These are phyloP conservation scores for Naja naja DNA, from an alignment of 2,113 vertebrate genomes.

Conservation along the genomic window DNA sequence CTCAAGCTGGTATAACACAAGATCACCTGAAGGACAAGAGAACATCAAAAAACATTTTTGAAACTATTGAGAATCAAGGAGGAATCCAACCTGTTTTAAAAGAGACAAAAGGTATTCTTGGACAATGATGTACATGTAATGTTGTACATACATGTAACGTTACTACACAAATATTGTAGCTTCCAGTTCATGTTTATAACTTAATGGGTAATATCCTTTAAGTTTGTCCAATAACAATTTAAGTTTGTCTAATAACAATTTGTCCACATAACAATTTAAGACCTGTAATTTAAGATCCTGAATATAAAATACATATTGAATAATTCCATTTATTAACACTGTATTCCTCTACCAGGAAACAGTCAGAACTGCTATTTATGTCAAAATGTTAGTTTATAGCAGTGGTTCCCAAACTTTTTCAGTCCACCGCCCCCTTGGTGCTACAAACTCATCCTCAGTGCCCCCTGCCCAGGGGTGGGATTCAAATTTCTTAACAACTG, in stretches of 20 bases:
- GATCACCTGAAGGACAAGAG: conserved; percentile 26
- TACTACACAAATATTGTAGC: background rate
- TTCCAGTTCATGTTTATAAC: background rate
- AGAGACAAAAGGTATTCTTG: conserved; percentile 32
- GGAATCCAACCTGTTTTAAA: conserved; percentile 29
- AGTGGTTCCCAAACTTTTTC: no score
- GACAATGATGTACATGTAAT: no score
- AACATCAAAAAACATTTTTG: conserved; percentile 24
- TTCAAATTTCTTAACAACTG: no score
- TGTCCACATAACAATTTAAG: background rate
- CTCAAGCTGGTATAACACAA: conserved; percentile 32
- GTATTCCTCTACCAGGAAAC: background rate
- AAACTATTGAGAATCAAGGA: conserved; percentile 28
- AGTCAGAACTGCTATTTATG: background rate
- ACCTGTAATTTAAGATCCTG: background rate
- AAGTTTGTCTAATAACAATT: no score
- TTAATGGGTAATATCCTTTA: background rate
- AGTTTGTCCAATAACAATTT: background rate
- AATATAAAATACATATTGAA: background rate
- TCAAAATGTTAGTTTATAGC: background rate
- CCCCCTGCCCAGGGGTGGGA: no score
- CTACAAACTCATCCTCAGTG: no score
- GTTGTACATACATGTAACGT: background rate
- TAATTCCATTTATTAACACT: background rate
- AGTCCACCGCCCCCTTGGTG: no score